Evolutionary conservation across 2,113 vertebrate genomes (phyloP).

Genomic region (Antechinus flavipes): DNA sequence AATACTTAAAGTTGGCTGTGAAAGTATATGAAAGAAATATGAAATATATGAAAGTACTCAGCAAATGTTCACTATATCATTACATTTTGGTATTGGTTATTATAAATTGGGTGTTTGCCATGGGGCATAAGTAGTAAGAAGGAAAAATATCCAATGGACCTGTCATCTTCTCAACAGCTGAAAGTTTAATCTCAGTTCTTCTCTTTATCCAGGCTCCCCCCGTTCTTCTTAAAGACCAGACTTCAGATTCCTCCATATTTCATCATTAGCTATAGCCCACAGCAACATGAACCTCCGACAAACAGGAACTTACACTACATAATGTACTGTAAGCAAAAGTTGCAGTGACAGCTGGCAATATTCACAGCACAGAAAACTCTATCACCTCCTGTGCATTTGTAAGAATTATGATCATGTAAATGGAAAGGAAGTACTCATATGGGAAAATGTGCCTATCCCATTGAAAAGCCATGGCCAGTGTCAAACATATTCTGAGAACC

Average conservation of each 20-base stretch:
- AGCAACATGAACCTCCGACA: slow-evolving; percentile 32
- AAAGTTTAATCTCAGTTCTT: slow-evolving; percentile 22
- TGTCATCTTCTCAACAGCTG: slow-evolving; percentile 11
- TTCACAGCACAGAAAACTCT: background rate
- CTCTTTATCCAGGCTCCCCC: background rate
- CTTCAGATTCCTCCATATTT: background rate
- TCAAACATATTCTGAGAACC: background rate
- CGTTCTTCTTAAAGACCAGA: background rate
- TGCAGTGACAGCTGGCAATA: fast-evolving
- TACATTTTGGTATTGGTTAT: background rate
- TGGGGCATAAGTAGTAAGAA: slow-evolving; percentile 13
- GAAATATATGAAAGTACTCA: background rate
- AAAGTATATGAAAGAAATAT: background rate
- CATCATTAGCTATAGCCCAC: background rate
- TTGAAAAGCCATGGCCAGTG: background rate
- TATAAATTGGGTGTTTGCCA: background rate
- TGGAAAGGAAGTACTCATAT: slow-evolving; percentile 20
- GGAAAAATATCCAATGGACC: slow-evolving; percentile 13
- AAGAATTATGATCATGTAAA: background rate
- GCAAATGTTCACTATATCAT: background rate
- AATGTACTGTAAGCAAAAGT: background rate
- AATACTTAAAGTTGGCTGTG: background rate
- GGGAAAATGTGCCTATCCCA: slow-evolving; percentile 14
- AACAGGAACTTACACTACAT: background rate
- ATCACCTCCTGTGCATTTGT: background rate